Conservation (phyloP, 2,888 invertebrate species). For the Falcaria lacertinaria region DNA sequence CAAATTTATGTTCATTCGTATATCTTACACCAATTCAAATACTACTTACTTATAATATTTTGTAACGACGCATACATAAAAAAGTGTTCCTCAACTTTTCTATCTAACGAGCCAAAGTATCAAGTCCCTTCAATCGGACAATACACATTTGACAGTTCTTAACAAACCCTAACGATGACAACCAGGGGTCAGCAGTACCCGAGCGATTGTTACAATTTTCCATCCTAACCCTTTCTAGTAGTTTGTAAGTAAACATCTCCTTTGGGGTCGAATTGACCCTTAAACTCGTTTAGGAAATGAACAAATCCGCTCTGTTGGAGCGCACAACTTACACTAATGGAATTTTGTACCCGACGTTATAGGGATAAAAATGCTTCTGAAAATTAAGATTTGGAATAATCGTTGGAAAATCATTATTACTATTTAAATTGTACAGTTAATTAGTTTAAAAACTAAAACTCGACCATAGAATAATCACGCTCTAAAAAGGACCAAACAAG, state of each 20-base stretch:
- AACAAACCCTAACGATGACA: neutral
- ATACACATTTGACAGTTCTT: neutral
- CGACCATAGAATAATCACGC: too few species aligned
- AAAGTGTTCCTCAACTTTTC: neutral
- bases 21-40: too few species aligned
- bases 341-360: conserved; percentile 35
- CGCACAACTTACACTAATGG: conserved; percentile 43
- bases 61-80: neutral
- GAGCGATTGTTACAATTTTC: neutral
- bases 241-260: neutral
- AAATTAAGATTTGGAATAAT: neutral
- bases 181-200: neutral
- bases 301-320: conserved; percentile 51
- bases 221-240: neutral
- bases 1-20: too few species aligned
- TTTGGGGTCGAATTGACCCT: conserved; percentile 9
- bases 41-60: neutral
- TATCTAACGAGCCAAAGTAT: neutral
- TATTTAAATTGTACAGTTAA: too few species aligned
- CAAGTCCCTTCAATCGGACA: neutral
- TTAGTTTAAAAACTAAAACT: too few species aligned
- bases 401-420: too few species aligned
- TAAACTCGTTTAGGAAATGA: conserved; percentile 57
- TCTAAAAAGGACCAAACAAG: too few species aligned
- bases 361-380: neutral